Conservation (phyloP, 2,797 vertebrate species). For the Philypnodon macrostomus region DNA sequence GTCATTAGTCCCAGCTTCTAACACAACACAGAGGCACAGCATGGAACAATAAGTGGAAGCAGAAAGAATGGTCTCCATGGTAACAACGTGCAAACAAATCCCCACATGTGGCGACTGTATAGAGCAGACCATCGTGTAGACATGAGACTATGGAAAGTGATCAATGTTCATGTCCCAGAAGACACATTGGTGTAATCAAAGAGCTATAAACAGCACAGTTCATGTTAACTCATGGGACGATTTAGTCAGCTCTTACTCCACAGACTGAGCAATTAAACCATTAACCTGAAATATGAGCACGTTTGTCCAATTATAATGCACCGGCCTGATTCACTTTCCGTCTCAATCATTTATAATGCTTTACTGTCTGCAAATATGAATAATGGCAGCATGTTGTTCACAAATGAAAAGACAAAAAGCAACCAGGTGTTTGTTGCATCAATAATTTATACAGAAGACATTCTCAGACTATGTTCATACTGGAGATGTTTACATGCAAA, state of each 20-base stretch:
- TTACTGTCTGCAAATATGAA: background rate
- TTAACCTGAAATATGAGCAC: background rate
- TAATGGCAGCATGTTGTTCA: background rate
- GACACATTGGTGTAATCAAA: constrained; percentile 21
- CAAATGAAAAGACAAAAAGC: background rate
- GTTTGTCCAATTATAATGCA: constrained; percentile 1
- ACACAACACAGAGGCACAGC: background rate
- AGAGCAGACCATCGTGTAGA: constrained; percentile 11
- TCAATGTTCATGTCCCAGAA: constrained; percentile 3
- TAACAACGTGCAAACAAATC: constrained; percentile 24
- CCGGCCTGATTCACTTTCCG: background rate
- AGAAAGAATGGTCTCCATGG: constrained; percentile 4
- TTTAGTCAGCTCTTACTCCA: constrained; percentile 11
- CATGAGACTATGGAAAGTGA: constrained; percentile 46
- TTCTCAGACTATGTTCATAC: constrained; percentile 2
- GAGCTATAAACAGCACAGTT: constrained; percentile 20
- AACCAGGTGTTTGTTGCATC: background rate
- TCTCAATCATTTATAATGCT: background rate
- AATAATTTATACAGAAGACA: background rate
- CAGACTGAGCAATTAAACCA: background rate
- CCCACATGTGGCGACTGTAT: constrained; percentile 21
- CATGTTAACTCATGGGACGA: constrained; percentile 15
- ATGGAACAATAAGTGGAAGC: constrained; percentile 11
- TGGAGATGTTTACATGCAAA: constrained; percentile 3
- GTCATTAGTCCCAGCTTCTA: background rate